Evolutionary conservation across 1,140 invertebrate genomes (phyloP), one percentile per base, ranked within the genome.

Genomic region (Apis florea): DNA sequence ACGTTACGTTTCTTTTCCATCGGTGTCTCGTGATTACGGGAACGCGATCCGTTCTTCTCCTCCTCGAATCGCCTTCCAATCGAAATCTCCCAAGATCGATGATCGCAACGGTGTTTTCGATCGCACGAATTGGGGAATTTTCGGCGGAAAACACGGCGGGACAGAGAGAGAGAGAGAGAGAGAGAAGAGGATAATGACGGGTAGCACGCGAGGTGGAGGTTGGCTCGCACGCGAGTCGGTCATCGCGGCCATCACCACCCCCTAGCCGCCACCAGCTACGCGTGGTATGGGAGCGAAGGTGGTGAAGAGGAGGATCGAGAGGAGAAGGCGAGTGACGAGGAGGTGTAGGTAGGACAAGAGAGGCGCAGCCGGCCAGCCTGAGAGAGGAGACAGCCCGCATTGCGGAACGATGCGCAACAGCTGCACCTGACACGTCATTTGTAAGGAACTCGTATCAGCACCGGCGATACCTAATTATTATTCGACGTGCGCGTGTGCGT

Each of bases 391-490:
- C 13, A 59, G 86, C 91, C 92, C 91, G 92, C 91, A 93, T 93
- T 91, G 90, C 91, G 91, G 90, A 92, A 91, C 90, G 89, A 91
- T 89, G 89, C 88, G 91, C 91, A 92, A 92, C 92, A 92, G 91
- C 92, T 93, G 92, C 92, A 91, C 84, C 85, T 84, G 89, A 89
- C 91, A 86, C 90, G 92, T 93, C 91, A 93, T 91, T 93, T 90
- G 90, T 89, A 86, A 90, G 88, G 91, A 93, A 93, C 87, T 87
- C 91, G 89, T 91, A 93, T 93, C 91, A 89, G 86, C 89, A 87
- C 88, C 77, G 87, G 84, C 86, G 90, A 88, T 83, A 85, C 72
- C 89, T 93, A 92, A 92, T 93, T 91, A 91, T 91, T 91, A 93
- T 93, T 92, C 92, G 89, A 90, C 88, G 86, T 86, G 90, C 89